Conservation (phyloP, 2,888 invertebrate species). For the Patella ulyssiponensis region DNA sequence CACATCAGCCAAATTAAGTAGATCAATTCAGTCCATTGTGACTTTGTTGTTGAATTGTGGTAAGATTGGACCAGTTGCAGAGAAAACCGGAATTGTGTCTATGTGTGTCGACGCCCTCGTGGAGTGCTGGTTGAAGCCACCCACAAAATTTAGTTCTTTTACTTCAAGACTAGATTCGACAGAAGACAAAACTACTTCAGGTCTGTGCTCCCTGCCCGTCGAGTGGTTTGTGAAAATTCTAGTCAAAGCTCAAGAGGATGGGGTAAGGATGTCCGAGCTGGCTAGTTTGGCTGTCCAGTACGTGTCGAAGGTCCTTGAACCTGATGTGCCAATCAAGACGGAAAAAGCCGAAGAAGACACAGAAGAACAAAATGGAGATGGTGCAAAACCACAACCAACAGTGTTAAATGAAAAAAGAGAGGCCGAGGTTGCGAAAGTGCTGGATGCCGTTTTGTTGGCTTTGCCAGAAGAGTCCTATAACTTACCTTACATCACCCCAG, state of each 20-base stretch:
- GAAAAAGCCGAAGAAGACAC: conserved; percentile 24
- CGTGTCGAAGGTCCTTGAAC: conserved; percentile 42
- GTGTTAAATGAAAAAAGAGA: conserved; percentile 19
- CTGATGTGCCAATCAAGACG: conserved; percentile 37
- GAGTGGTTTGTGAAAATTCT: conserved; percentile 62
- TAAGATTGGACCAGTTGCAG: conserved; percentile 56
- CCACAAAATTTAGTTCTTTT: conserved; percentile 43
- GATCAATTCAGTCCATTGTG: conserved; percentile 51
- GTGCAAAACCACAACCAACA: conserved; percentile 27
- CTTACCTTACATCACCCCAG: conserved; percentile 50
- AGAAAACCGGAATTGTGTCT: conserved; percentile 57
- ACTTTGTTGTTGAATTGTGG: conserved; percentile 59
- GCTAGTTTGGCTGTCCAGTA: conserved; percentile 55
- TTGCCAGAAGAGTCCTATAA: conserved; percentile 58
- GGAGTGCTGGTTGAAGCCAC: conserved; percentile 63
- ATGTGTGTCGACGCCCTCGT: conserved; percentile 62
- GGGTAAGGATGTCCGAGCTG: conserved; percentile 50
- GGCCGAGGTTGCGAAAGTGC: conserved; percentile 44
- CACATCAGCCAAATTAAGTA: conserved; percentile 62
- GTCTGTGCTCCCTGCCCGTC: conserved; percentile 53
- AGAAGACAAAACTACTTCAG: conserved; percentile 45
- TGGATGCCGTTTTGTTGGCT: conserved; percentile 59
- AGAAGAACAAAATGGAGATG: conserved; percentile 31
- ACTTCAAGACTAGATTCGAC: conserved; percentile 28
- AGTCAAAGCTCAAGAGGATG: conserved; percentile 52